Conservation (phyloP, 2,797 vertebrate species). For the Siniperca scherzeri region DNA sequence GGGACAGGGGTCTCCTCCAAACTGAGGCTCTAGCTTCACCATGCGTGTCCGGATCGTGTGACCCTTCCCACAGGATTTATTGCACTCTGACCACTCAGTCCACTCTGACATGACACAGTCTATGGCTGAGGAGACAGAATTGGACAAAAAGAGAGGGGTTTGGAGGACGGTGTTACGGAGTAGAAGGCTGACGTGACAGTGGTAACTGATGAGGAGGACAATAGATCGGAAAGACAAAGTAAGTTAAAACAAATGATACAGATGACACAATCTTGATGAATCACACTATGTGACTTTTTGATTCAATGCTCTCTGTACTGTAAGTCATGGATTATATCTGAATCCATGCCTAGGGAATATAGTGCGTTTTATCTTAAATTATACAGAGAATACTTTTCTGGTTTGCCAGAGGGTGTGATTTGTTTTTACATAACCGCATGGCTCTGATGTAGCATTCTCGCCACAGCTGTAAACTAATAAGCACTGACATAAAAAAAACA, state of each 20-base stretch:
- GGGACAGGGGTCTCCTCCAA: constrained; percentile 92
- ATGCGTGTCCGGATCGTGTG: constrained; percentile 94
- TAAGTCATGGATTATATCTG: background rate
- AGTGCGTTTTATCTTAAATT: background rate
- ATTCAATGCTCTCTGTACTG: background rate
- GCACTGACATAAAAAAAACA: constrained; percentile 2
- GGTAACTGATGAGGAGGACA: background rate
- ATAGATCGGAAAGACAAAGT: background rate
- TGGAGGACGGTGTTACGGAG: constrained; percentile 1
- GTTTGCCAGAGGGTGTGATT: constrained; percentile 20
- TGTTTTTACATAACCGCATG: constrained; percentile 23
- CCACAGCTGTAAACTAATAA: constrained; percentile 1
- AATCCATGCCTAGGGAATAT: background rate
- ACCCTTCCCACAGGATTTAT: constrained; percentile 98
- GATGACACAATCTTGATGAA: background rate
- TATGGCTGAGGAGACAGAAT: constrained; percentile 85
- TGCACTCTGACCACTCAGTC: constrained; percentile 98
- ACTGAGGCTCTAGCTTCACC: constrained; percentile 95
- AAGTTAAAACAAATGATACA: background rate
- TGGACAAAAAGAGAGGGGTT: constrained; percentile 64
- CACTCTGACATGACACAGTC: constrained; percentile 94
- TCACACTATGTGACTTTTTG: background rate
- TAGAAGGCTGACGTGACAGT: background rate
- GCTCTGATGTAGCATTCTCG: constrained; percentile 8
- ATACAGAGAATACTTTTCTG: constrained; percentile 23